Evolutionary conservation across 2,888 invertebrate genomes (phyloP), one percentile per base, ranked within the genome.

Genomic region (Stramonita haemastoma): DNA sequence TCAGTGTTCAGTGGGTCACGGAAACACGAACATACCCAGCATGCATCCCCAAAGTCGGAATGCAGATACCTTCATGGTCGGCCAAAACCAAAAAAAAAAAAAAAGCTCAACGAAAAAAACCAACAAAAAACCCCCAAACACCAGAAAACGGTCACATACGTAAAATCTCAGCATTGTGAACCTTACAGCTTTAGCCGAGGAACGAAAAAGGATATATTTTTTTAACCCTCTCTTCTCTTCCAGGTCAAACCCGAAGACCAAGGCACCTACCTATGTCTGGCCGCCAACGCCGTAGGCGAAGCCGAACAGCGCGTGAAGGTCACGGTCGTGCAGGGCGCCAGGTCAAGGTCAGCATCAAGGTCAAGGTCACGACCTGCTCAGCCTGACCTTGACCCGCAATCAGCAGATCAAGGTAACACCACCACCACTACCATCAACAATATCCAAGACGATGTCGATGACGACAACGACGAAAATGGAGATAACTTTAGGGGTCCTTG

Each of bases 211-310:
- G n/a, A n/a, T n/a, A n/a, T n/a, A n/a, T n/a, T n/a, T n/a, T 73
- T 73, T 26, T 15, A 26, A 73, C 73, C 26, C 6, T 73, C n/a
- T n/a, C n/a, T n/a, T 6, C 13, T 83, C 26, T 56, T 34, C 2
- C 85, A 85, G 85, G 60, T 88, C 26, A 81, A 6, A 60, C 81
- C 88, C 1, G 60, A 32, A 15, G 88, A 88, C 56, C 83, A 70
- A 60, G 88, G 88, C 29, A 70, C 19, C 26, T 88, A 88, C 73
- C 73, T 84, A 26, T 88, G 88, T n/a, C n/a, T 88, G 56, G 88
- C 88, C 29, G 81, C 88, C 29, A 88, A 88, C 85, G 73, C 84
- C 19, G 56, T 70, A 13, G 88, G 88, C 6, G 84, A 88, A 32
- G 84, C 84, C 19, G 70, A 88, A n/a, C 88, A 88, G 85, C 34